Evolutionary conservation across 2,113 vertebrate genomes (phyloP), one percentile per base, ranked within the genome.

Genomic region (Hipposideros armiger): DNA sequence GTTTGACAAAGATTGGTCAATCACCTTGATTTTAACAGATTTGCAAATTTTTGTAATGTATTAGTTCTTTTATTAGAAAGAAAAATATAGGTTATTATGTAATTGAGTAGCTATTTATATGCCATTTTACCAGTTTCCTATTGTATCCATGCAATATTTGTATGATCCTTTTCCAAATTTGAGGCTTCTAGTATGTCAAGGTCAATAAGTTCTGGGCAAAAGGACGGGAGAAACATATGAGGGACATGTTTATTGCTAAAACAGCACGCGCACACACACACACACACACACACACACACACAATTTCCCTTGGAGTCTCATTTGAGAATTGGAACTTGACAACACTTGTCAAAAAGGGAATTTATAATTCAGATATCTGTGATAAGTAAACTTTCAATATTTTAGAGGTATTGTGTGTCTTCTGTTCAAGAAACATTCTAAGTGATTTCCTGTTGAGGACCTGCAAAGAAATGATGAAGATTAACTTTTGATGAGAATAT

Each of bases 401-500:
- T 66, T 81, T 52, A 8, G 64, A 73, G 32, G 20, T 58, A 40
- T 22, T 72, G 3, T 73, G 19, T 86, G 50, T 73, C 40, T 47
- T 77, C 36, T 88, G 42, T 78, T 30, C 30, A 88, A 76, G 28
- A 86, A 76, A 77, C 9, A 36, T 26, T n/a, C 24, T 94, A 67
- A 88, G 24, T 67, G 36, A 83, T 77, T 94, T 47, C 30, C 26
- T 73, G 2, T 28, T 36, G 28, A 88, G 5, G 30, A 69, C 42
- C 30, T 73, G 2, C 11, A 84, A 50, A 50, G 2, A 83, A 84
- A n/a, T 72, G 22, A 67, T 83, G 15, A 87, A 77, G 40, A 91
- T 87, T 24, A 72, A 84, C 17, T 88, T 10, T 93, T 83, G n/a
- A 26, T 88, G 45, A 91, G 20, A 66, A 47, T 88, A 56, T 74